Base-by-base conservation (phyloP, 2,888 invertebrate species). In the Tridacna gigas region DNA sequence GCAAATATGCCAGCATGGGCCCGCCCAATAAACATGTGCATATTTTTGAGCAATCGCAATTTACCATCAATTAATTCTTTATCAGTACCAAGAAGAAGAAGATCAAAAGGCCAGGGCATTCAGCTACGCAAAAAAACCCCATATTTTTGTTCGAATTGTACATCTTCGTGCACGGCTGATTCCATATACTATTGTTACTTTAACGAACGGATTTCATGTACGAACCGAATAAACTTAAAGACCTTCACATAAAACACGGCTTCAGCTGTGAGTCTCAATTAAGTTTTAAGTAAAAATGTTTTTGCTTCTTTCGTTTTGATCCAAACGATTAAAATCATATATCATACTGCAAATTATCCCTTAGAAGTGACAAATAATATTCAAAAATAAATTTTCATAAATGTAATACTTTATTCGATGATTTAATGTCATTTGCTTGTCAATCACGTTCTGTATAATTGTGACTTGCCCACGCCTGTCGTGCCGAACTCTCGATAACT, bases 301-400 rank as follows among this genome's bases (percentile, higher is more conserved):
- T 51, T 47, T 18, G 63, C 15, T 3, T 37, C 13, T 67, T 20
- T 67, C 15, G 20, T 26, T 71, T 71, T 71, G 22, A 71, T 71
- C 71, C 51, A 13, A 20, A n/a, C 71, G 51, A 51, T 71, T 71
- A 51, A 48, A 47, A 71, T 48, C 12, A 71, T 71, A 71, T 47
- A 71, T 71, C 71, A 71, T 71, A 51, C 51, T 51, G 12, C 51
- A 71, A 71, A 71, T 71, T n/a, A 47, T 51, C 71, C 71, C 20
- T 71, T 51, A 71, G 71, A 71, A 25, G 71, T 71, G 51, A 71
- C 71, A 51, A 69, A 71, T 71, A 71, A 71, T 71, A 71, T 47
- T 71, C 20, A 37, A 51, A 22, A 47, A 71, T 51, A 48, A 26
- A 71, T 71, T 71, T 71, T 51, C 51, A 71, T 51, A 48, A 51